Evolutionary conservation across 2,888 invertebrate species (phyloP).

Genomic region (Cyrtodaria siliqua): DNA sequence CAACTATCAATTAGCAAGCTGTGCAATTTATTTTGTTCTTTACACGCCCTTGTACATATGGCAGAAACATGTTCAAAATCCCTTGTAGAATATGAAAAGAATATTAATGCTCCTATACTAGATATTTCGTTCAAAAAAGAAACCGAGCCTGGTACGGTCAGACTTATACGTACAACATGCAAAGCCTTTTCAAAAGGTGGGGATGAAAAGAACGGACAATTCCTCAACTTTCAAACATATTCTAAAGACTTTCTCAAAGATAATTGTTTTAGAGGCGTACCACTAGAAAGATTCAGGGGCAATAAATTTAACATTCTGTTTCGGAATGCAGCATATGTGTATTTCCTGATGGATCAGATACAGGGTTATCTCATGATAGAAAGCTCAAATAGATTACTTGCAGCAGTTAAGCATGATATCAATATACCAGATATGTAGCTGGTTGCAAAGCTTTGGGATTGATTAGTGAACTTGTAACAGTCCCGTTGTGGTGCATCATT

Average conservation of each 20-base stretch:
- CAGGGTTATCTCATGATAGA: too few relatives aligned
- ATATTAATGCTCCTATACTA: constrained; percentile 16
- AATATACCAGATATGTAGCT: constrained; percentile 22
- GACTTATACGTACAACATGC: constrained; percentile 26
- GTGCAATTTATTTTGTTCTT: constrained; percentile 55
- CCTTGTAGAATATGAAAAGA: constrained; percentile 6
- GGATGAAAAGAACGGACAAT: constrained; percentile 37
- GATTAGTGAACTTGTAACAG: constrained; percentile 34
- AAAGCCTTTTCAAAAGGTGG: constrained; percentile 39
- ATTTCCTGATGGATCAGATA: too few relatives aligned
- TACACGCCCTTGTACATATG: constrained; percentile 19
- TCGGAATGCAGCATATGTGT: too few relatives aligned
- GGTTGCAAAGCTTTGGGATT: constrained; percentile 57
- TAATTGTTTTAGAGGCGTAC: constrained; percentile 2
- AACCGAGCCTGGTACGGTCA: constrained; percentile 18
- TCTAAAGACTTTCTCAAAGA: constrained; percentile 23
- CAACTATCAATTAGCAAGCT: constrained; percentile 27
- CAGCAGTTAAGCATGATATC: constrained; percentile 14
- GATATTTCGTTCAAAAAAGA: constrained; percentile 12
- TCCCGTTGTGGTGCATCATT: constrained; percentile 41
- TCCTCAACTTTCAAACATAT: constrained; percentile 24
- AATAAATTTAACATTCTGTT: too few relatives aligned
- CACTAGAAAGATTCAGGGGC: too few relatives aligned
- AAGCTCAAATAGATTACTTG: too few relatives aligned
- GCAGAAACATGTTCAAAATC: constrained; percentile 1